These are phyloP conservation scores for Hemicordylus capensis DNA, from an alignment of 2,113 vertebrate genomes.

Conservation along the genomic window DNA sequence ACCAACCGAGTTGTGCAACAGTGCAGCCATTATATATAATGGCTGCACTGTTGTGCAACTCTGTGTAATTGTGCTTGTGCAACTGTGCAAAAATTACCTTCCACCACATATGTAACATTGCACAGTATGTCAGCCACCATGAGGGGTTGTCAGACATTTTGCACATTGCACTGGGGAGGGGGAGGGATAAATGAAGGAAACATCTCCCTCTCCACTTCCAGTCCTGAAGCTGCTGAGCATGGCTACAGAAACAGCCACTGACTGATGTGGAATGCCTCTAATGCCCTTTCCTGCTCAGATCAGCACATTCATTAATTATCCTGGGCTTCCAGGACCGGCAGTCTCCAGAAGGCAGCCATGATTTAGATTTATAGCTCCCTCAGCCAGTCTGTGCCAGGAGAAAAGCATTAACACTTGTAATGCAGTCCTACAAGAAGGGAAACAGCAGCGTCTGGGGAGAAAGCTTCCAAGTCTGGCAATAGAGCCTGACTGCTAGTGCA, in stretches of 20 bases:
- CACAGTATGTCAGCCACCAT: no score
- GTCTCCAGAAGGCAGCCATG: conserved; percentile 76
- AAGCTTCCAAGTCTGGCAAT: conserved; percentile 23
- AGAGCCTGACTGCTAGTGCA: background rate
- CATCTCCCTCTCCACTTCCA: conserved; percentile 50
- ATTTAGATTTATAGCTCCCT: conserved; percentile 76
- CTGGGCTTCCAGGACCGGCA: conserved; percentile 73
- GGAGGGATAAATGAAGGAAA: conserved; percentile 54
- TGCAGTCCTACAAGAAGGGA: conserved; percentile 69
- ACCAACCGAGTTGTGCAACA: no score
- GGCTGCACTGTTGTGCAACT: no score
- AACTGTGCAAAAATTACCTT: no score
- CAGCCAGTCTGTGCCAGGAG: conserved; percentile 72
- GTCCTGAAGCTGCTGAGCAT: conserved; percentile 48
- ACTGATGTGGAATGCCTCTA: conserved; percentile 77
- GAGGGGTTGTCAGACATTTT: no score
- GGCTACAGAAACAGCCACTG: conserved; percentile 72
- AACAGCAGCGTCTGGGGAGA: conserved; percentile 55
- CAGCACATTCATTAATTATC: conserved; percentile 69
- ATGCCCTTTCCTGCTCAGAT: conserved; percentile 76
- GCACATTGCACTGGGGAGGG: no score
- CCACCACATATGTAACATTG: no score
- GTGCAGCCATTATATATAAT: no score
- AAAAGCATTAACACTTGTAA: conserved; percentile 77
- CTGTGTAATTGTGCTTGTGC: no score